Percentiles rank a stretch among this genome's conserved stretches.
These are phyloP conservation scores for Oncorhynchus mykiss DNA, from an alignment of 2,113 vertebrate genomes.

Conservation along the genomic window DNA sequence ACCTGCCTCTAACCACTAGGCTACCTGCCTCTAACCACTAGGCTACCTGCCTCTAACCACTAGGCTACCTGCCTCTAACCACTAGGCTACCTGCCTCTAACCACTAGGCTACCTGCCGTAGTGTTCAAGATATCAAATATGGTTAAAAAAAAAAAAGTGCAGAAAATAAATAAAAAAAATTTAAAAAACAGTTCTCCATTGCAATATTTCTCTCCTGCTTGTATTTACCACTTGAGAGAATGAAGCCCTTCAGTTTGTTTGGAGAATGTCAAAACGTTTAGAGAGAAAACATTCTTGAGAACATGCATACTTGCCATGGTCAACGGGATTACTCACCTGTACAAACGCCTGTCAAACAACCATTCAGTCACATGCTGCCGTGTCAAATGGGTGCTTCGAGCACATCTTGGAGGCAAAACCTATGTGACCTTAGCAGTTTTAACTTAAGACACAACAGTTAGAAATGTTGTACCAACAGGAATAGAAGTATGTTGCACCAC, in stretches of 20 bases:
- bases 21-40: no score
- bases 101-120: no score
- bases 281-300: not conserved
- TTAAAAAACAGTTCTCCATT: not conserved
- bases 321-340: not conserved
- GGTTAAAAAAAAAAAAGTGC: no score
- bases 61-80: no score
- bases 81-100: no score
- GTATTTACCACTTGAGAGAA: not conserved
- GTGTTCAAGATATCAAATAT: no score
- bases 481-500: not conserved
- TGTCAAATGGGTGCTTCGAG: not conserved
- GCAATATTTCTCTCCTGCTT: not conserved
- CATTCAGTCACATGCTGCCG: not conserved
- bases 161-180: no score
- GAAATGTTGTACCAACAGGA: not conserved
- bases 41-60: no score
- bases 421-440: no score
- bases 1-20: no score
- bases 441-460: not conserved
- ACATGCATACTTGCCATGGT: not conserved
- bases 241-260: not conserved
- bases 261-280: not conserved
- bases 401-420: not conserved
- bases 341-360: conserved; percentile 1